A percentile compares a stretch with the other conserved stretches of the same genome.
These are phyloP conservation scores for Halictus quadricinctus DNA, from an alignment of 2,888 invertebrate genomes.

Conservation along the genomic window DNA sequence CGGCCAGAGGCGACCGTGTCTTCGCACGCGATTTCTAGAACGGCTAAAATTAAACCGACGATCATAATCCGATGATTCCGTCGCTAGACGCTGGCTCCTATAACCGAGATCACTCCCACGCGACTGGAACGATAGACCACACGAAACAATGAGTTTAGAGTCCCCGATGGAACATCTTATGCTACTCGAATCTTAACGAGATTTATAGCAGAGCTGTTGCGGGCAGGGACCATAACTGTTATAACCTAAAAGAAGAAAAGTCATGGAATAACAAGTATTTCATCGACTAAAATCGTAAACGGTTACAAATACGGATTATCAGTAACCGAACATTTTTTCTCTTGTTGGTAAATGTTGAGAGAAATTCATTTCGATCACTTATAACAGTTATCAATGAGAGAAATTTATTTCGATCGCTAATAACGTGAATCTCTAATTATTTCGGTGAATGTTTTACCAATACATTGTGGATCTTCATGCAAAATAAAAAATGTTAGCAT, in stretches of 20 bases:
- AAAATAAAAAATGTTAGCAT: not conserved
- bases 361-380: too few species aligned
- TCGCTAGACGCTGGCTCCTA: not conserved
- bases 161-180: not conserved
- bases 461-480: not conserved
- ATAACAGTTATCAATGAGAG: too few species aligned
- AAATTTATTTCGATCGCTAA: too few species aligned
- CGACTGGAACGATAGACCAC: not conserved
- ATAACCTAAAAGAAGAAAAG: too few species aligned
- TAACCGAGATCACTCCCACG: not conserved
- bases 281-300: too few species aligned
- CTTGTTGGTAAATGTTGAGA: too few species aligned
- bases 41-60: constrained; percentile 43
- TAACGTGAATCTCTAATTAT: too few species aligned
- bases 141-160: not conserved
- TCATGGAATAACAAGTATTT: too few species aligned
- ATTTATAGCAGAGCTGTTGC: not conserved
- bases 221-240: too few species aligned
- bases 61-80: constrained; percentile 22
- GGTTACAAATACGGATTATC: too few species aligned
- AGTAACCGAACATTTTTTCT: too few species aligned
- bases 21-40: constrained; percentile 15
- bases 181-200: not conserved
- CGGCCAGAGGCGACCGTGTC: not conserved
- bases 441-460: not conserved